phyloP scores from a whole-genome alignment of 2,797 vertebrate species.

The Chloroceryle amazona region DNA sequence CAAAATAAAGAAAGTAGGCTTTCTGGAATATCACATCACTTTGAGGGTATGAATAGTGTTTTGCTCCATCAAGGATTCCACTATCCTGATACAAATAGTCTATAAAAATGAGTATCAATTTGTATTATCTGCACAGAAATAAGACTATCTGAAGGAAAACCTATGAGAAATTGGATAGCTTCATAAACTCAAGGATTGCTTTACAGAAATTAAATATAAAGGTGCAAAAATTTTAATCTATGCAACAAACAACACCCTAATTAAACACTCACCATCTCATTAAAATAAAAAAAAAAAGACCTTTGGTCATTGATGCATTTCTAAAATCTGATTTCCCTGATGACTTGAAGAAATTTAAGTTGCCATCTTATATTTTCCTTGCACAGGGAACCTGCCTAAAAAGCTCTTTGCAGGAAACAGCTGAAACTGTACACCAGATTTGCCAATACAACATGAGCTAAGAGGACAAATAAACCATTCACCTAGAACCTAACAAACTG shows the following conservation, averaged over 20 bases:
- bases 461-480: neutral
- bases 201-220: neutral
- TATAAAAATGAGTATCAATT: neutral
- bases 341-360: neutral
- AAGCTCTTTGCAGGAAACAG: neutral
- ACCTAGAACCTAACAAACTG: neutral
- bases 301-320: neutral
- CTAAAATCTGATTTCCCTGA: conserved; percentile 9
- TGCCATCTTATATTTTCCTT: neutral
- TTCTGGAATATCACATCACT: neutral
- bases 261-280: neutral
- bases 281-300: neutral
- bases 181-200: neutral
- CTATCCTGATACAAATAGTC: neutral
- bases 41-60: neutral
- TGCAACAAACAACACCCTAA: neutral
- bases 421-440: neutral
- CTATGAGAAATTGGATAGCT: neutral
- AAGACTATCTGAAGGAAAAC: neutral
- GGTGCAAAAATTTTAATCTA: neutral
- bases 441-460: neutral
- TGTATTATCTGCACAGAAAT: neutral
- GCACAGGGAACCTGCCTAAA: neutral
- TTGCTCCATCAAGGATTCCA: neutral
- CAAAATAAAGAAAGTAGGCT: neutral